Base-by-base conservation (phyloP, 2,888 invertebrate genomes). In the Drosophila aldrichi region DNA sequence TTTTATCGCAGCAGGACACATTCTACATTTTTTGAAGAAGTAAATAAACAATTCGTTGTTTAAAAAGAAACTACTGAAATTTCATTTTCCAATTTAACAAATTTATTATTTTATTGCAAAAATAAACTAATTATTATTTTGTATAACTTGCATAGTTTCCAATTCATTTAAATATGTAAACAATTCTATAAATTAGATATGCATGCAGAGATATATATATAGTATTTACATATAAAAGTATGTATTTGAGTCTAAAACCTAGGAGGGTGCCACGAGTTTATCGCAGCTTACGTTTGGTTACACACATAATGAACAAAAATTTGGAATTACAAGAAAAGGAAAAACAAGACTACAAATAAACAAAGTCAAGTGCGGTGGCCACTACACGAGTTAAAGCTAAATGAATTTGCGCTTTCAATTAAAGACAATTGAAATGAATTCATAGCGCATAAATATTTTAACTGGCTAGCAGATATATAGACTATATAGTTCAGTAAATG, bases 361-460 rank as follows among this genome's bases (percentile, higher is more conserved):
- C 58, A n/a, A 20, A 55, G 61, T 65, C 71, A 77, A 67, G 60
- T 80, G 52, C 41, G 76, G 52, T 36, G 76, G 61, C 55, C 61
- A 36, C 56, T 25, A 34, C 20, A n/a, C 10, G 46, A 52, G 12
- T 40, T 20, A 34, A 59, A 65, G 18, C 43, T 56, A 65, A 63
- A 77, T 70, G 63, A 79, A 65, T 54, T 71, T 49, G 48, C 67
- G 63, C 55, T 40, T 46, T 76, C 77, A 72, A 80, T 80, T 76
- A 63, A 59, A 71, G 66, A 16, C 82, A 88, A 88, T 82, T 86
- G 77, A 88, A 82, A 76, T 69, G 43, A 80, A 88, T 80, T 69
- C 67, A 56, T 64, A 72, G 79, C 86, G 56, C 71, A 62, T 40
- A 68, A 70, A 79, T 60, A 58, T 74, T 79, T 79, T 60, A 72